These are phyloP conservation scores for Plebejus anna DNA, from an alignment of 2,888 invertebrate genomes.

Conservation along the genomic window DNA sequence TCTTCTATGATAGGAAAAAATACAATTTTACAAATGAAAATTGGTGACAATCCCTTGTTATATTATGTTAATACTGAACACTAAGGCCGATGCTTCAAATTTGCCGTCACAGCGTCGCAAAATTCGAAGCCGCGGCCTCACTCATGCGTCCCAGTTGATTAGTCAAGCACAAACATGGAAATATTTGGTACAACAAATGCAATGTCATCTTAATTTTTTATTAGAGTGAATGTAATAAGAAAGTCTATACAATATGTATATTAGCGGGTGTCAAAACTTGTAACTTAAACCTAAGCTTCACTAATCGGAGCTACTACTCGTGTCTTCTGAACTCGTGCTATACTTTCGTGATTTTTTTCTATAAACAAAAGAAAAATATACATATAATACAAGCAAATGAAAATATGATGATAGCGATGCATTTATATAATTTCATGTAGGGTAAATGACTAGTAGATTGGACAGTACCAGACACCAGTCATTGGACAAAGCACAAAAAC, in stretches of 20 bases:
- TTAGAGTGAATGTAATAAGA: slow-evolving; percentile 25
- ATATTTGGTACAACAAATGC: slow-evolving; percentile 14
- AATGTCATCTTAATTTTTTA: slow-evolving; percentile 1
- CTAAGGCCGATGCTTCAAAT: not conserved
- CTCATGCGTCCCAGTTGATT: not conserved
- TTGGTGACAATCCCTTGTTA: not conserved
- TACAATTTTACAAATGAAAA: not conserved
- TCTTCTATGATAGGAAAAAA: not conserved
- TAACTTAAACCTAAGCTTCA: slow-evolving; percentile 58
- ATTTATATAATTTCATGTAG: slow-evolving; percentile 30
- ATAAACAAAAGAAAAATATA: slow-evolving; percentile 61
- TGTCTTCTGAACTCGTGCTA: slow-evolving; percentile 74
- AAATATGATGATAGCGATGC: slow-evolving; percentile 55
- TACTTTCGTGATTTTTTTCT: slow-evolving; percentile 76
- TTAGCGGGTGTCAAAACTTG: slow-evolving; percentile 43
- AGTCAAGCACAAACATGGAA: slow-evolving; percentile 7
- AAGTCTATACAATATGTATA: slow-evolving; percentile 36
- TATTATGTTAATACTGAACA: slow-evolving; percentile 3
- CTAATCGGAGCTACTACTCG: slow-evolving; percentile 72
- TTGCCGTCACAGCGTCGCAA: not conserved
- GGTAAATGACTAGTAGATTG: no score
- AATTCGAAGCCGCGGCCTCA: not conserved
- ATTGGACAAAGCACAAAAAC: no score
- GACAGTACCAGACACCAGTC: no score
- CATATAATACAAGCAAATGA: slow-evolving; percentile 46